Percentiles rank a stretch among this genome's conserved stretches.
Evolutionary conservation across 2,888 invertebrate genomes (phyloP).

Genomic region (Pegoplata infirma): DNA sequence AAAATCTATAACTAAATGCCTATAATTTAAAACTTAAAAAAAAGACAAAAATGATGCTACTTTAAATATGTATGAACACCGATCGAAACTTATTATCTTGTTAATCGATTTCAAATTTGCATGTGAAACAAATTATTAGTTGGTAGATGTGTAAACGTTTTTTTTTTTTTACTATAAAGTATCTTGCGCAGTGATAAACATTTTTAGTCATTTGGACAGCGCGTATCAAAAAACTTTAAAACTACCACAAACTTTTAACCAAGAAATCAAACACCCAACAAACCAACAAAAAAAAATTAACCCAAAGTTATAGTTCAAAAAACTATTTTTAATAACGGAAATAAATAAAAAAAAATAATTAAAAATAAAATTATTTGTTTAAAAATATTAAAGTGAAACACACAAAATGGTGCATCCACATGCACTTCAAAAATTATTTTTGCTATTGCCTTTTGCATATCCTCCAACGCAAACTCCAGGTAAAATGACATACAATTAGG

Average conservation of each 20-base stretch:
- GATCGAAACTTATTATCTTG: background rate
- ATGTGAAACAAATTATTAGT: background rate
- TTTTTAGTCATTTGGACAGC: constrained; percentile 41
- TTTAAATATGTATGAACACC: too few species aligned
- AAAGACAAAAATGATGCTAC: too few species aligned
- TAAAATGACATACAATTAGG: background rate
- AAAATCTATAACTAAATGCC: too few species aligned
- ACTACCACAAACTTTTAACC: background rate
- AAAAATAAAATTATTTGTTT: background rate
- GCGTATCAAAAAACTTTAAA: constrained; percentile 28
- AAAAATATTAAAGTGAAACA: background rate
- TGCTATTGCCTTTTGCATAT: constrained; percentile 50
- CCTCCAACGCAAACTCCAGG: constrained; percentile 19
- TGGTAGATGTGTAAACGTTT: background rate
- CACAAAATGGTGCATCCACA: background rate
- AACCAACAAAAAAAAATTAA: background rate
- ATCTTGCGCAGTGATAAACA: constrained; percentile 4
- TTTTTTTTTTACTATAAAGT: constrained; percentile 57
- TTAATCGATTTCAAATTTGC: background rate
- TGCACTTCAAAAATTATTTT: constrained; percentile 34
- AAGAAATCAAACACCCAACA: background rate
- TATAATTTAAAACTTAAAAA: too few species aligned
- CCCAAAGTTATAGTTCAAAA: too few species aligned
- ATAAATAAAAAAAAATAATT: background rate
- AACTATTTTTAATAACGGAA: too few species aligned